Conservation (phyloP, 92 coral and sea anemone species). For the Epizoanthus ramosus region DNA sequence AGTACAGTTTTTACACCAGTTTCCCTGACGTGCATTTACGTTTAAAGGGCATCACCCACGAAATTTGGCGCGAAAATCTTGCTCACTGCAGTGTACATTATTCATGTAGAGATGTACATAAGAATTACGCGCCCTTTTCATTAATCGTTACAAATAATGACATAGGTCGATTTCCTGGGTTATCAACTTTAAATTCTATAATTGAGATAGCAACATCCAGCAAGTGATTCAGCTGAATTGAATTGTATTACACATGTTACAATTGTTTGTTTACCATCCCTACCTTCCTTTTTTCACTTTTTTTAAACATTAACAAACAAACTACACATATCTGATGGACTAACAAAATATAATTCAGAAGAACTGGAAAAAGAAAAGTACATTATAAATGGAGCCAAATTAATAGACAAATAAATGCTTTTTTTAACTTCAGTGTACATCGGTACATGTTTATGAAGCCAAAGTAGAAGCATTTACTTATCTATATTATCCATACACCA, state of each 20-base stretch:
- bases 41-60: conserved; percentile 37
- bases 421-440: conserved; percentile 32
- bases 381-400: conserved; percentile 37
- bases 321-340: conserved; percentile 44
- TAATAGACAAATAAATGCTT: conserved; percentile 28
- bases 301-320: conserved; percentile 35
- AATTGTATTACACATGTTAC: conserved; percentile 40
- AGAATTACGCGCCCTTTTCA: conserved; percentile 20
- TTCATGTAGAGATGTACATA: conserved; percentile 34
- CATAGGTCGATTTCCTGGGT: conserved; percentile 29
- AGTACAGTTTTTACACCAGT: conserved; percentile 42
- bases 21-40: conserved; percentile 43
- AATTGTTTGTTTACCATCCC: conserved; percentile 42
- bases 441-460: conserved; percentile 30
- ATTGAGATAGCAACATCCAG: conserved; percentile 44
- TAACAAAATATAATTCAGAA: conserved; percentile 42
- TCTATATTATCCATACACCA: conserved; percentile 30
- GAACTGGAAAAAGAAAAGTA: conserved; percentile 41
- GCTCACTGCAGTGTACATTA: conserved; percentile 25
- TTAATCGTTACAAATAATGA: conserved; percentile 26
- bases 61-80: conserved; percentile 30
- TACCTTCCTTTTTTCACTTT: conserved; percentile 31
- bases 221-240: conserved; percentile 43
- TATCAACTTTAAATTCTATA: conserved; percentile 38
- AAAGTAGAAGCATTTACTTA: conserved; percentile 30